Base-by-base conservation (phyloP, 2,888 invertebrate species). In the Aplocera efformata region DNA sequence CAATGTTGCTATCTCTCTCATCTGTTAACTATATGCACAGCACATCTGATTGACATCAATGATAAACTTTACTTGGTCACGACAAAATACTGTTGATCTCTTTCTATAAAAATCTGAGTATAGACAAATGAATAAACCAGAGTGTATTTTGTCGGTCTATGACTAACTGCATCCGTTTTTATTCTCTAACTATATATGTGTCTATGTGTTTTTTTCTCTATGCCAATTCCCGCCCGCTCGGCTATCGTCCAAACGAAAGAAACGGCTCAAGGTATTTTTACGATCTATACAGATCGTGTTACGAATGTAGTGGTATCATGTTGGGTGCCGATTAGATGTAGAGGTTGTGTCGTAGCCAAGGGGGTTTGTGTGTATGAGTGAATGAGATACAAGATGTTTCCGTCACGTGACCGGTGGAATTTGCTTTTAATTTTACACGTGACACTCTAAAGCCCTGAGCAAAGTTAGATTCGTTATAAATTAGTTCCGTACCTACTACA, bases 191-290 rank as follows among this genome's bases (percentile, higher is more conserved):
- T 90, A 88, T 89, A 65, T 67, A 89, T 89, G 88, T 91, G 85
- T 90, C 88, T 90, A 89, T 91, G 89, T 91, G 92, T 92, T 92
- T 74, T 91, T 91, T 91, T 92, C 91, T 90, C 82, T 90, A 90
- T 92, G 92, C 92, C 91, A 91, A 90, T 90, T 88, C 89, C 89
- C 90, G 85, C 88, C 86, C 83, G 86, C 88, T 88, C 88, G 88
- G 86, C 88, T 86, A 81, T 90, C 92, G 92, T 90, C 68, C 36
- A 40, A 45, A 56, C 90, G 90, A 81, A 84, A 91, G 91, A 88
- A 74, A 70, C 86, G 79, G 71, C 79, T 82, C 74, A 89, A 89
- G 89, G 89, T 89, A 89, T 80, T 80, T 69, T 28, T 52, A 54
- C 53, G 61, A 56, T 57, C 68, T 63, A 36, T 31, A 39, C 42